phyloP scores from a whole-genome alignment of 2,113 vertebrate genomes.

The Cygnus buccinator region DNA sequence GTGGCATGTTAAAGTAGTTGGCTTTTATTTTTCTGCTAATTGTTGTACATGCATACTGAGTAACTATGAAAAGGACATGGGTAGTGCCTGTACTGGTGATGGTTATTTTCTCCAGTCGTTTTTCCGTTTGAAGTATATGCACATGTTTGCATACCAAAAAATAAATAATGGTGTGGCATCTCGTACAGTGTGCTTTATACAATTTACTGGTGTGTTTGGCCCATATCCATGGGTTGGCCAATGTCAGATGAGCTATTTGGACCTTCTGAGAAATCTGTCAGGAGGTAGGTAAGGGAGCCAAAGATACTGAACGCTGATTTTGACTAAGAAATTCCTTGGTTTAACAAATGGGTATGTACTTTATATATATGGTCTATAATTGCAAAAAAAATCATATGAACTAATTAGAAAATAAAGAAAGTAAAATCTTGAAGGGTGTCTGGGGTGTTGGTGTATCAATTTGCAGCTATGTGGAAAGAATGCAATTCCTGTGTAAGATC shows the following conservation, averaged over 20 bases:
- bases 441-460: not conserved
- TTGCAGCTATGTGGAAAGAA: not conserved
- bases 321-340: not conserved
- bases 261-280: not conserved
- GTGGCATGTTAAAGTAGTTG: not conserved
- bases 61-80: not conserved
- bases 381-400: not conserved
- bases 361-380: not conserved
- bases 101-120: not conserved
- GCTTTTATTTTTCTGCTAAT: not conserved
- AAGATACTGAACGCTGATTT: not conserved
- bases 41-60: not conserved
- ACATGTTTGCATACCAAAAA: not conserved
- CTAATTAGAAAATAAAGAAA: not conserved
- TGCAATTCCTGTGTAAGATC: not conserved
- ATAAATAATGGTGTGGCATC: not conserved
- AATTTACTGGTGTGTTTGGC: not conserved
- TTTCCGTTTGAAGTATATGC: not conserved
- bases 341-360: not conserved
- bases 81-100: not conserved
- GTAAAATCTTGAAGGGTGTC: not conserved
- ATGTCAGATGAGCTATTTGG: not conserved
- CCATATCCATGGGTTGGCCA: not conserved
- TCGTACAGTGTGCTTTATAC: not conserved
- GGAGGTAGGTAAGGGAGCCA: not conserved